Evolutionary conservation across 2,113 vertebrate genomes (phyloP).

Genomic region (Chlamydotis undulata): DNA sequence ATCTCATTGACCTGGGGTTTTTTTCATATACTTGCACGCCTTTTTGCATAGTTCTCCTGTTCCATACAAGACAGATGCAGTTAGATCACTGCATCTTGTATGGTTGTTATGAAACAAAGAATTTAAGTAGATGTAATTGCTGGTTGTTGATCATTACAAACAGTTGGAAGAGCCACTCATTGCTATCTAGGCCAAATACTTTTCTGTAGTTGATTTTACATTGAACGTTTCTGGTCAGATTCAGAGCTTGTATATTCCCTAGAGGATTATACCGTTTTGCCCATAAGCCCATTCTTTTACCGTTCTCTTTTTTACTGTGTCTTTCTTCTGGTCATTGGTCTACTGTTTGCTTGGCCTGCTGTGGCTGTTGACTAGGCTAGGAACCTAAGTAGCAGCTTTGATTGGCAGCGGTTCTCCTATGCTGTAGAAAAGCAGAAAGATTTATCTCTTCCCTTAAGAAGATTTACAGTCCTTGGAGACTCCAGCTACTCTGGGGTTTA

Average conservation of each 20-base stretch:
- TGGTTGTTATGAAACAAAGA: background rate
- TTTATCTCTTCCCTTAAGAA: background rate
- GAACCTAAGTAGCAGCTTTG: background rate
- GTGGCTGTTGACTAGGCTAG: background rate
- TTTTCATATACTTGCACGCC: background rate
- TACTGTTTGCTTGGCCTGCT: background rate
- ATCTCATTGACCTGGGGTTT: background rate
- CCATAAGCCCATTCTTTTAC: background rate
- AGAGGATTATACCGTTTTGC: background rate
- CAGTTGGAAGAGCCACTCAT: background rate
- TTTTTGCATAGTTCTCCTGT: background rate
- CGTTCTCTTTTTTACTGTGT: background rate
- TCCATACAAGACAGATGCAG: background rate
- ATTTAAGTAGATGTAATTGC: background rate
- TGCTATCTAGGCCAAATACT: background rate
- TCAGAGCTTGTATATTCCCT: background rate
- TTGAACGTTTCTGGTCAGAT: background rate
- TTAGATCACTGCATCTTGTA: background rate
- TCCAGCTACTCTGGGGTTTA: background rate
- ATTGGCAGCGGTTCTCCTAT: background rate
- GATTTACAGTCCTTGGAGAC: background rate
- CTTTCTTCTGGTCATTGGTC: background rate
- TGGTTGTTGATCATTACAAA: background rate
- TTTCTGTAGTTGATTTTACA: background rate
- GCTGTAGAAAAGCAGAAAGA: background rate